phyloP scores from a whole-genome alignment of 1,140 invertebrate species.

The Drosophila eugracilis region DNA sequence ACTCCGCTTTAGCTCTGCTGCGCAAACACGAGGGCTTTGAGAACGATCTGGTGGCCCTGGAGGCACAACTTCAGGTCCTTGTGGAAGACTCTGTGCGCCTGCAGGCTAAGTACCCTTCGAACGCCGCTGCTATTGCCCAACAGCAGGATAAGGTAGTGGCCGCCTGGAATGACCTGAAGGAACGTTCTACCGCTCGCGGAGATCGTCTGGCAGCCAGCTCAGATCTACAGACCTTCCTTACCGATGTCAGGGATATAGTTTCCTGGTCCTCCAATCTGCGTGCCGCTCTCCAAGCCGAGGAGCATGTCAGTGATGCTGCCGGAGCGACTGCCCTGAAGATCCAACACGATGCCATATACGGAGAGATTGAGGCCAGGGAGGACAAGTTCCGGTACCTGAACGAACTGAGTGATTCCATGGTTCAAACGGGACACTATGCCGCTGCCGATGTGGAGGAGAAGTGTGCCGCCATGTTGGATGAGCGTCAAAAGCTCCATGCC shows the following conservation, averaged over 20 bases:
- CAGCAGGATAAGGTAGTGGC: slow-evolving; percentile 93
- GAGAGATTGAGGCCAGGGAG: slow-evolving; percentile 97
- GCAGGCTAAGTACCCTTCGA: slow-evolving; percentile 95
- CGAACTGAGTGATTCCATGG: slow-evolving; percentile 92
- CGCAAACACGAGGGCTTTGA: slow-evolving; percentile 97
- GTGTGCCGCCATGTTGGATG: slow-evolving; percentile 90
- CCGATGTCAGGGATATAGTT: slow-evolving; percentile 93
- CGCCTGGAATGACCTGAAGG: slow-evolving; percentile 95
- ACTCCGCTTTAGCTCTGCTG: slow-evolving; percentile 93
- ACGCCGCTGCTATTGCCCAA: slow-evolving; percentile 94
- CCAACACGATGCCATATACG: slow-evolving; percentile 96
- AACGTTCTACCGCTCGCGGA: slow-evolving; percentile 91
- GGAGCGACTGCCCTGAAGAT: slow-evolving; percentile 94
- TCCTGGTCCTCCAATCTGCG: slow-evolving; percentile 94
- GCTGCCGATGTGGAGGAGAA: slow-evolving; percentile 92
- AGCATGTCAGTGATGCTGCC: slow-evolving; percentile 93
- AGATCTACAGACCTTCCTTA: slow-evolving; percentile 94
- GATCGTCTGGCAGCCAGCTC: slow-evolving; percentile 94
- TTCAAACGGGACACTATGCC: slow-evolving; percentile 94
- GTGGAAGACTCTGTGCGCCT: slow-evolving; percentile 96
- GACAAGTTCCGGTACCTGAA: slow-evolving; percentile 93
- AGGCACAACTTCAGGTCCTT: slow-evolving; percentile 95
- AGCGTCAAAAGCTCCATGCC: slow-evolving; percentile 91
- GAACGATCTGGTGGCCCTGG: slow-evolving; percentile 96
- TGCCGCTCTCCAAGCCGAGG: slow-evolving; percentile 92